Percentiles rank a stretch among this genome's conserved stretches.
These are phyloP conservation scores for Syritta pipiens DNA, from an alignment of 2,888 invertebrate species.

Conservation along the genomic window DNA sequence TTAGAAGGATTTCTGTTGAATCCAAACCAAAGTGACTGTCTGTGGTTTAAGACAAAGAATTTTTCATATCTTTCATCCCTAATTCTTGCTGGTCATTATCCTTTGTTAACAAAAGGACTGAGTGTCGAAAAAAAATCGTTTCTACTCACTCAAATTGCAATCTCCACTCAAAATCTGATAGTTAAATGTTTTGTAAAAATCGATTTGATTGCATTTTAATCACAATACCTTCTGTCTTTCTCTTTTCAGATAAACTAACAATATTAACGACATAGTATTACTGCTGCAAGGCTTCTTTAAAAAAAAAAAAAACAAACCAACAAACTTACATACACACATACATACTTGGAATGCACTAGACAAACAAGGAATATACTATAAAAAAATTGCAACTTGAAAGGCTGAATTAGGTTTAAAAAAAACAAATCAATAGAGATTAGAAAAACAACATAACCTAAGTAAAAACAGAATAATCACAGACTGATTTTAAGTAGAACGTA, in stretches of 20 bases:
- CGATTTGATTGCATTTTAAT: neutral
- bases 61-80: too few species aligned
- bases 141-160: too few species aligned
- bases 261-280: conserved; percentile 40
- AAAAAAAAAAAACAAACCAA: conserved; percentile 1
- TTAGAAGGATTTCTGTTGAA: too few species aligned
- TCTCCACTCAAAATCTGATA: too few species aligned
- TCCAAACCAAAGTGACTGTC: too few species aligned
- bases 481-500: conserved; percentile 71
- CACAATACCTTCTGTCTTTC: neutral
- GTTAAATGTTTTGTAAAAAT: neutral
- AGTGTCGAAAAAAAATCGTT: too few species aligned
- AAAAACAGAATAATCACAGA: conserved; percentile 69
- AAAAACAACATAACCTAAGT: conserved; percentile 49
- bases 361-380: conserved; percentile 59
- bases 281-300: conserved; percentile 41
- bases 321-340: conserved; percentile 18
- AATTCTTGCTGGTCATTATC: too few species aligned
- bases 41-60: too few species aligned
- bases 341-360: conserved; percentile 58
- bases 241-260: conserved; percentile 51
- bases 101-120: too few species aligned
- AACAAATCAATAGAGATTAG: conserved; percentile 28
- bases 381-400: conserved; percentile 68
- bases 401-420: conserved; percentile 69